Evolutionary conservation across 2,797 vertebrate genomes (phyloP).

Genomic region (Hemibagrus guttatus): DNA sequence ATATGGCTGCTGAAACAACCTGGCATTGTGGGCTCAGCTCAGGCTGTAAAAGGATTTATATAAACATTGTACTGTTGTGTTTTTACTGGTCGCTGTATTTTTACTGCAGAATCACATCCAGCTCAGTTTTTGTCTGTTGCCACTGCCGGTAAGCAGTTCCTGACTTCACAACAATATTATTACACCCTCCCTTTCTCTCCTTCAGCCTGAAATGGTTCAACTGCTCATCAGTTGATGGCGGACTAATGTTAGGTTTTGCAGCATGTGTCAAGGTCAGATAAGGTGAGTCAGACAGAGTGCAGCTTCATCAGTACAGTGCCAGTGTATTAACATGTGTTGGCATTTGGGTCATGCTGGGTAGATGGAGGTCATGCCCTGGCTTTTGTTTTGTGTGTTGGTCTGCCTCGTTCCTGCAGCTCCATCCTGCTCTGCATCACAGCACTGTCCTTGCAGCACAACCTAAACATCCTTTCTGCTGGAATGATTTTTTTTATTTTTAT

Average conservation of each 20-base stretch:
- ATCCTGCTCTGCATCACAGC: background rate
- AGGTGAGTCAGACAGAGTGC: background rate
- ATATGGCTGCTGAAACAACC: no score
- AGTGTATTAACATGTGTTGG: background rate
- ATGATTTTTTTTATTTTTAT: no score
- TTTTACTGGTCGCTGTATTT: background rate
- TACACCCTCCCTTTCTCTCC: background rate
- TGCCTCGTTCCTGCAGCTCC: background rate
- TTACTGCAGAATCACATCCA: background rate
- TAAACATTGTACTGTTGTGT: no score
- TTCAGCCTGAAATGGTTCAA: background rate
- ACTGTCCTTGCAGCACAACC: background rate
- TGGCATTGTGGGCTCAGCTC: no score
- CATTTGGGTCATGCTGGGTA: background rate
- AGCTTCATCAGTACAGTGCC: background rate
- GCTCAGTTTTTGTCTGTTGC: no score
- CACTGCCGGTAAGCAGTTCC: background rate
- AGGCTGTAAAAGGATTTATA: no score
- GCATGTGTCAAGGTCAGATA: background rate
- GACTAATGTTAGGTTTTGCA: background rate
- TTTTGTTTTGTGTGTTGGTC: constrained; percentile 34
- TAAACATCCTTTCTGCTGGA: background rate
- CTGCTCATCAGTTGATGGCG: background rate
- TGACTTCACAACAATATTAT: background rate
- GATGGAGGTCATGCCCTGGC: constrained; percentile 41